Evolutionary conservation across 1,140 invertebrate species (phyloP).

Genomic region (Caerostris darwini): DNA sequence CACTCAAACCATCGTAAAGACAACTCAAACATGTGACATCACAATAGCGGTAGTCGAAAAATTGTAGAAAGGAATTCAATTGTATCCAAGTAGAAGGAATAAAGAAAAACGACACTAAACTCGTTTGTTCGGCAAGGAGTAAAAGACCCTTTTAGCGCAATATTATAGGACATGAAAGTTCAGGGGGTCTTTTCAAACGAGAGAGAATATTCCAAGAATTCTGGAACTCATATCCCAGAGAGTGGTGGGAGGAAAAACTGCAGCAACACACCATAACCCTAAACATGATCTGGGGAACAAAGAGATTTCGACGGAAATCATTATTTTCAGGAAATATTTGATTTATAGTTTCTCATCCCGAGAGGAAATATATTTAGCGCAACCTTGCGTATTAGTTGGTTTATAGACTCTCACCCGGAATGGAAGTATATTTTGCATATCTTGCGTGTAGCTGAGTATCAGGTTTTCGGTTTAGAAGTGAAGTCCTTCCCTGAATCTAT

Average conservation of each 20-base stretch:
- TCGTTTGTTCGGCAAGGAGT: background rate
- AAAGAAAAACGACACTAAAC: background rate
- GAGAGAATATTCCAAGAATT: constrained; percentile 37
- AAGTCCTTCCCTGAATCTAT: no score
- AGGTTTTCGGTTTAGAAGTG: no score
- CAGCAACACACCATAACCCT: background rate
- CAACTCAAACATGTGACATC: background rate
- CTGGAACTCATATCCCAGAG: constrained; percentile 6
- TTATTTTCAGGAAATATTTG: constrained; percentile 76
- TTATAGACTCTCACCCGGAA: no score
- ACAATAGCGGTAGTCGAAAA: background rate
- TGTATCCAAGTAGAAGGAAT: background rate
- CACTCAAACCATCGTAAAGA: background rate
- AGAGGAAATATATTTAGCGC: no score
- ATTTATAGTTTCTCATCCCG: no score
- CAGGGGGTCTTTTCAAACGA: background rate
- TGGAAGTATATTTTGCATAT: no score
- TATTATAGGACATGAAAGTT: background rate
- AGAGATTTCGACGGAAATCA: constrained; percentile 61
- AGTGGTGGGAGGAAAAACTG: background rate
- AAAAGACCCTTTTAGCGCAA: background rate
- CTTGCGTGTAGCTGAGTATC: no score
- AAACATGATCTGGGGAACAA: constrained; percentile 55
- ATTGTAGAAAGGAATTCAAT: constrained; percentile 19
- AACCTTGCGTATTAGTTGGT: no score